A percentile compares a stretch with the other conserved stretches of the same genome.
phyloP scores from a whole-genome alignment of 2,113 vertebrate genomes.

The Cyphomyrus discorhynchus region DNA sequence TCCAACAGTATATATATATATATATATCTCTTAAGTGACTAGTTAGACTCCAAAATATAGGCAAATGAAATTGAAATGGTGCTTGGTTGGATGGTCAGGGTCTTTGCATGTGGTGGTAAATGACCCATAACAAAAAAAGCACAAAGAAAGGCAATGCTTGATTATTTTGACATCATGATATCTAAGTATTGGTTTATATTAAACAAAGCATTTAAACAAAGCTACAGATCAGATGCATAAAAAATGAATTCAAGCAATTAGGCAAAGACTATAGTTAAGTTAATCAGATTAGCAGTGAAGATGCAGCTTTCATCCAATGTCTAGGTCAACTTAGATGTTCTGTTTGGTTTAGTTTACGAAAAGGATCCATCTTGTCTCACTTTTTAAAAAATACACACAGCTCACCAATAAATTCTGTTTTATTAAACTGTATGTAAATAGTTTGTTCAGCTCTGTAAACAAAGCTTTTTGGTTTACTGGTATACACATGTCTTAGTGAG shows the following conservation, averaged over 20 bases:
- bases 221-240: background rate
- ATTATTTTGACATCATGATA: too few relatives aligned
- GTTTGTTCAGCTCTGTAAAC: constrained; percentile 52
- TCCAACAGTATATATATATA: too few relatives aligned
- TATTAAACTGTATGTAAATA: constrained; percentile 53
- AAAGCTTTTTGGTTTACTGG: constrained; percentile 31
- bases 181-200: too few relatives aligned
- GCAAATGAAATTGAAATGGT: too few relatives aligned
- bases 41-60: too few relatives aligned
- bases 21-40: too few relatives aligned
- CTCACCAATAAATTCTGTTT: constrained; percentile 26
- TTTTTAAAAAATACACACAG: background rate
- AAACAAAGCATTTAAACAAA: background rate
- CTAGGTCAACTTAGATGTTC: background rate
- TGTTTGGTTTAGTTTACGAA: background rate
- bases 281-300: background rate
- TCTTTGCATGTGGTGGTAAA: too few relatives aligned
- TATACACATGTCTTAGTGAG: constrained; percentile 30
- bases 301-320: background rate
- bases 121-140: too few relatives aligned
- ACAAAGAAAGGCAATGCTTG: too few relatives aligned
- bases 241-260: background rate
- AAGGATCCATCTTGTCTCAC: background rate
- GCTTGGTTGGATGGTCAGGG: too few relatives aligned
- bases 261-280: background rate